Evolutionary conservation across 2,888 invertebrate species (phyloP).

Genomic region (Sphaeridia pumilis): DNA sequence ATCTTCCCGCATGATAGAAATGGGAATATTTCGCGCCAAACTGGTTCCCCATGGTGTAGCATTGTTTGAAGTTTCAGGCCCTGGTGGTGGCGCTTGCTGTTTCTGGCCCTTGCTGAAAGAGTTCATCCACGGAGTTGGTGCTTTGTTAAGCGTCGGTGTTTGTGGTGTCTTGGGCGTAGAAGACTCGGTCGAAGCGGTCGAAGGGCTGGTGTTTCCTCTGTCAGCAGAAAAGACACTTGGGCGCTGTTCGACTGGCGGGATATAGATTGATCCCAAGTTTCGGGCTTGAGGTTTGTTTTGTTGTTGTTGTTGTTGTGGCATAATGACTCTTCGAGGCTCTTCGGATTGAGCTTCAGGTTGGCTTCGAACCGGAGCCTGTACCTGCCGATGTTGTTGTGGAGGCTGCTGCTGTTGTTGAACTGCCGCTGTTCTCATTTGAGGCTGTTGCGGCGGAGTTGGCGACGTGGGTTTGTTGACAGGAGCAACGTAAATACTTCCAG

Average conservation of each 20-base stretch:
- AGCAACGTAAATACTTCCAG: slow-evolving; percentile 25
- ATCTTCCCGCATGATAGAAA: slow-evolving; percentile 1
- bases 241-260: slow-evolving; percentile 36
- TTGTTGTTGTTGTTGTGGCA: slow-evolving; percentile 9
- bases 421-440: not conserved
- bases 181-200: slow-evolving; percentile 24
- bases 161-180: slow-evolving; percentile 21
- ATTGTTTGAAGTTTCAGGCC: slow-evolving; percentile 32
- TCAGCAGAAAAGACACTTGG: slow-evolving; percentile 13
- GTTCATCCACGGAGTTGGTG: slow-evolving; percentile 51
- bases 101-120: slow-evolving; percentile 41
- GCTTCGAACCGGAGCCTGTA: not conserved
- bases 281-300: slow-evolving; percentile 25
- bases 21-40: slow-evolving; percentile 4
- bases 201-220: not conserved
- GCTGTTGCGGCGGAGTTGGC: slow-evolving; percentile 15
- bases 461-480: slow-evolving; percentile 8
- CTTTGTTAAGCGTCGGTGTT: slow-evolving; percentile 43
- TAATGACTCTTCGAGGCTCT: not conserved
- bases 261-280: slow-evolving; percentile 37
- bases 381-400: slow-evolving; percentile 15
- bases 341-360: not conserved
- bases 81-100: slow-evolving; percentile 37
- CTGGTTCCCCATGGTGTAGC: slow-evolving; percentile 8
- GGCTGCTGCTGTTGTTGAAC: not conserved